These are phyloP conservation scores for Apamea sordens DNA, from an alignment of 2,888 invertebrate species.

Conservation along the genomic window DNA sequence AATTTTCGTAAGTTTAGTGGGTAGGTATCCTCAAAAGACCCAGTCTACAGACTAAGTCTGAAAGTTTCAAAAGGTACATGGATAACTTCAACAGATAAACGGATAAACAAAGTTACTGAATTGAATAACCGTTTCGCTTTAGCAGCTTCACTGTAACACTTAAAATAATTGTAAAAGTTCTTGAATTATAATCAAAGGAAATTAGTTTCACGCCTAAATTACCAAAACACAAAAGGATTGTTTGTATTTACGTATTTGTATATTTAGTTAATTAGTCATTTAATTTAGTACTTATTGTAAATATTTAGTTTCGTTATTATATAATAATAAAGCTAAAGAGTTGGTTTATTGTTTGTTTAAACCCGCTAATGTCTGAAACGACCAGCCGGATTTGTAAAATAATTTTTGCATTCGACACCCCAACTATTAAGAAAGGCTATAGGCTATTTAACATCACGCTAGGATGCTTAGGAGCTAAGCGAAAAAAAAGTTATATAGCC, in stretches of 20 bases:
- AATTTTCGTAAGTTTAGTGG: constrained; percentile 25
- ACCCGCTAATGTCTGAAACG: too few species aligned
- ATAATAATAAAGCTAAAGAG: too few species aligned
- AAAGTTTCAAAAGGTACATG: constrained; percentile 54
- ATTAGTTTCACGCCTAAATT: not conserved
- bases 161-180: constrained; percentile 18
- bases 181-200: not conserved
- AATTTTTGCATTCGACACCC: too few species aligned
- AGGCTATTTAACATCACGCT: too few species aligned
- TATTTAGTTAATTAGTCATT: not conserved
- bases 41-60: constrained; percentile 1
- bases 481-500: too few species aligned
- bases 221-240: not conserved
- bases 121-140: constrained; percentile 49
- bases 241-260: not conserved
- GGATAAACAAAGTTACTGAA: constrained; percentile 54
- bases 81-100: constrained; percentile 32
- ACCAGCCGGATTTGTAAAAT: too few species aligned
- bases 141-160: not conserved
- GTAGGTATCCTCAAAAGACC: constrained; percentile 43
- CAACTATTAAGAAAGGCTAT: too few species aligned
- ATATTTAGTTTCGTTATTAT: too few species aligned
- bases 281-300: not conserved
- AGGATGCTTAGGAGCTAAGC: too few species aligned
- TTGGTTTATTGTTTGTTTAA: too few species aligned